Evolutionary conservation across 2,797 vertebrate species (phyloP).

Genomic region (Tadarida brasiliensis): DNA sequence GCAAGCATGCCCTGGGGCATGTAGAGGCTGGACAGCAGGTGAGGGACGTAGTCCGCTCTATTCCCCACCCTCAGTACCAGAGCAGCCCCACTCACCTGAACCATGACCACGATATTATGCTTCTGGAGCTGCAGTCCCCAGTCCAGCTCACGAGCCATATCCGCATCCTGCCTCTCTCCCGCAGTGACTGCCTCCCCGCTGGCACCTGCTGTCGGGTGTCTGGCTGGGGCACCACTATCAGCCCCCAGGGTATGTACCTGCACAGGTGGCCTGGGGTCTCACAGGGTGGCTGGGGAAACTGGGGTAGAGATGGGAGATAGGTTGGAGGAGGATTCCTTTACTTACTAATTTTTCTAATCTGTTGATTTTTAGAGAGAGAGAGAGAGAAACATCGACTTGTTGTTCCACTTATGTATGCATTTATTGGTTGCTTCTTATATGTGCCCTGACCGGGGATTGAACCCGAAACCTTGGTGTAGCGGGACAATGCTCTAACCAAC

Average conservation of each 20-base stretch:
- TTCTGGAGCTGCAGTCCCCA: conserved; percentile 82
- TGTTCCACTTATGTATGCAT: background rate
- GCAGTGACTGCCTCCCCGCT: conserved; percentile 71
- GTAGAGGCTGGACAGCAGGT: conserved; percentile 67
- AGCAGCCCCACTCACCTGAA: conserved; percentile 74
- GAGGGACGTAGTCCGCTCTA: conserved; percentile 50
- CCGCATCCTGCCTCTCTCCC: conserved; percentile 83
- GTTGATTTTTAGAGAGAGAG: background rate
- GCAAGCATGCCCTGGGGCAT: conserved; percentile 51
- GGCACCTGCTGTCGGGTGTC: conserved; percentile 88
- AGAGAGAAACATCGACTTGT: background rate
- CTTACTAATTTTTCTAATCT: background rate
- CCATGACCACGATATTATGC: conserved; percentile 86
- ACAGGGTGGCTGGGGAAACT: background rate
- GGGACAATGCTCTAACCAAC: background rate
- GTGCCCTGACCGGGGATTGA: background rate
- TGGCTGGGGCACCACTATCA: conserved; percentile 89
- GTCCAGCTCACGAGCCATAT: conserved; percentile 79
- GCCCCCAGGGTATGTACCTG: conserved; percentile 78
- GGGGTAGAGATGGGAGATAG: background rate
- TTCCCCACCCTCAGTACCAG: conserved; percentile 75
- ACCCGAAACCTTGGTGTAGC: background rate
- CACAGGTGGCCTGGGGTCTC: background rate
- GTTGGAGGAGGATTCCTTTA: background rate
- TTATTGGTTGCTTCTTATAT: background rate